Evolutionary conservation across 2,113 vertebrate genomes (phyloP).

Genomic region (Hypocryptadius cinnamomeus): DNA sequence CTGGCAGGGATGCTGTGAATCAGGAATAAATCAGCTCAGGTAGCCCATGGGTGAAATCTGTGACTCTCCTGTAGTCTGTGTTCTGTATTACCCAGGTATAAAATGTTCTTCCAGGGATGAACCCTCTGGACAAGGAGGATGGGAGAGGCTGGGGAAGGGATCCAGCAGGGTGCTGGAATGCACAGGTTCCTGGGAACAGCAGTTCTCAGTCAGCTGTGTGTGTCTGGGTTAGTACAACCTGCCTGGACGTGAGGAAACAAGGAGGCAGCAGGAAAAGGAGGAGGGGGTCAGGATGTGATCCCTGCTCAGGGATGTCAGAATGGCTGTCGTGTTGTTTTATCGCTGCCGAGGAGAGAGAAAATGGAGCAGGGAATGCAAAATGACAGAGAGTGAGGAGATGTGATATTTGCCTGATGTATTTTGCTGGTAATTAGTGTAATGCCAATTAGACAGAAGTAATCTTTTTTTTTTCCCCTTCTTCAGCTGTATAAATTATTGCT

Average conservation of each 20-base stretch:
- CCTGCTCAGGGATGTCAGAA: constrained; percentile 3
- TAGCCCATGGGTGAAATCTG: neutral
- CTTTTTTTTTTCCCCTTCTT: neutral
- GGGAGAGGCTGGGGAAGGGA: neutral
- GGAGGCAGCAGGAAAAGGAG: neutral
- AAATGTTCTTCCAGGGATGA: neutral
- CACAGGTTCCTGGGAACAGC: neutral
- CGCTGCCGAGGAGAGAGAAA: neutral
- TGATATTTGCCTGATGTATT: constrained; percentile 42
- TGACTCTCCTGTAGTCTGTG: neutral
- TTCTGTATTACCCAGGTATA: neutral
- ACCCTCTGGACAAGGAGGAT: neutral
- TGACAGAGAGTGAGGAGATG: constrained; percentile 31
- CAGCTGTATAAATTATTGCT: constrained; percentile 31
- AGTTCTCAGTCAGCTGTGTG: neutral
- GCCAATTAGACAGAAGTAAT: constrained; percentile 51
- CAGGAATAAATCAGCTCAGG: neutral
- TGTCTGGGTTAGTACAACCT: neutral
- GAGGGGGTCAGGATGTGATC: neutral
- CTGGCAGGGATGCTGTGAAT: neutral
- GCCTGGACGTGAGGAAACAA: neutral
- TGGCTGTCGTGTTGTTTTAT: constrained; percentile 27
- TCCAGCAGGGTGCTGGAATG: neutral
- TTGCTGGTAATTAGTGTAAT: constrained; percentile 52
- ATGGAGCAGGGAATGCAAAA: constrained; percentile 39